Evolutionary conservation across 2,888 invertebrate genomes (phyloP), one percentile per base, ranked within the genome.

Genomic region (Euproctis similis): DNA sequence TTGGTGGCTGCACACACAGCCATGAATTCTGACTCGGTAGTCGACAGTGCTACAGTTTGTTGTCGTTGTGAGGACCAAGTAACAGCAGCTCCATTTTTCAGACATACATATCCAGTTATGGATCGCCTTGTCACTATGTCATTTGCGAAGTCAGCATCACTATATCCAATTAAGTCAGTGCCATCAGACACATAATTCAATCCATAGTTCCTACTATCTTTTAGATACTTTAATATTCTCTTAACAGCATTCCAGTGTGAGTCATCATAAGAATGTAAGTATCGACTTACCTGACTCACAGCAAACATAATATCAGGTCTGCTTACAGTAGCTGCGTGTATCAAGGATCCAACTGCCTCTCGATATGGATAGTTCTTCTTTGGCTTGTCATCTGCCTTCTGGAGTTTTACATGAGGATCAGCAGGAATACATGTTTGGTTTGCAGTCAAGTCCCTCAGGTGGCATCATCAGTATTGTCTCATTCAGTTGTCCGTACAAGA

Each of bases 271-370:
- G 6, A 16, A 16, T 16, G 16, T 16, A 16, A 16, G 16, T 16
- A 16, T 16, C 3, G 16, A 16, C 16, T 16, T 5, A 16, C 39
- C 31, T 25, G 13, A 11, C 36, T 45, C 0, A 46, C 42, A 12
- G 32, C 45, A 33, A 23, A 43, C 23, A 24, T 22, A 1, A 49
- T 39, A 8, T 47, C 46, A 12, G 44, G 45, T 24, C 45, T 25
- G 20, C 33, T 41, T 10, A 38, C 39, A 3, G 17, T 30, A 0
- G 46, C 39, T 6, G 23, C 5, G 12, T 41, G 28, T 11, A 46
- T 34, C 5, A 47, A 13, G 2, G 34, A 39, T 2, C 43, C 46
- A 5, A 50, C 36, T 25, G 12, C 23, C n/a, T 23, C 23, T 23
- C 23, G 2, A 24, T 48, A 43, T n/a, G 32, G 42, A 5, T 25